Evolutionary conservation across 2,797 vertebrate species (phyloP), one percentile per base, ranked within the genome.

Genomic region (Pseudopleuronectes americanus): DNA sequence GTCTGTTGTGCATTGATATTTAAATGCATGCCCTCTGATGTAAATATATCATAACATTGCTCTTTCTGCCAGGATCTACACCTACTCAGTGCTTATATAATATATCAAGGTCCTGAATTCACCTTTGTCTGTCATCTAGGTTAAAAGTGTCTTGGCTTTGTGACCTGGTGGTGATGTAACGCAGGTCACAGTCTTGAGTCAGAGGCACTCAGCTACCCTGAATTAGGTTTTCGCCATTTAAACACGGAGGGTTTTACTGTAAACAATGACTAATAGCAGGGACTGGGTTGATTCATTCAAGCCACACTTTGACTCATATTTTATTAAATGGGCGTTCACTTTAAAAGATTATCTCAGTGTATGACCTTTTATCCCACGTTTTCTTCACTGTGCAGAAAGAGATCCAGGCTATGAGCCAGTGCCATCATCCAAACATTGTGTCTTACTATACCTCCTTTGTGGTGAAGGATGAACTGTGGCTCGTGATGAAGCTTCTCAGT

Each of bases 341-440:
- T 59, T 19, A 68, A 51, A 58, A 70, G 53, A 41, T 55, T 16
- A 68, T 43, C 45, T 49, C 17, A 6, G 16, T 28, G 1, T 21
- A n/a, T 76, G 72, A 84, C 54, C 19, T 43, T 76, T 47, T 70
- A 4, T 61, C 33, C 24, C 8, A 16, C 14, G 4, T 71, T 71
- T 57, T 62, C 47, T 66, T 80, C 69, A 86, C 47, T 82, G 72
- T 93, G 80, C 92, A 99, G 97, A 99, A 99, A 96, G 97, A 99
- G 94, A 99, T 99, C 88, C 97, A 99, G 94, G 97, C 97, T 19
- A 99, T 99, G 97, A 99, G 97, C 85, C 97, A 99, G 88, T 99
- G 97, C 90, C 96, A 99, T 89, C 97, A 99, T 79, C 97, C 95
- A 33, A 99, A 99, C 89, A 97, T 99, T 48, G 97, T 99, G 78